Conservation (phyloP, 1,140 invertebrate genomes). For the Polypedilum pembai region DNA sequence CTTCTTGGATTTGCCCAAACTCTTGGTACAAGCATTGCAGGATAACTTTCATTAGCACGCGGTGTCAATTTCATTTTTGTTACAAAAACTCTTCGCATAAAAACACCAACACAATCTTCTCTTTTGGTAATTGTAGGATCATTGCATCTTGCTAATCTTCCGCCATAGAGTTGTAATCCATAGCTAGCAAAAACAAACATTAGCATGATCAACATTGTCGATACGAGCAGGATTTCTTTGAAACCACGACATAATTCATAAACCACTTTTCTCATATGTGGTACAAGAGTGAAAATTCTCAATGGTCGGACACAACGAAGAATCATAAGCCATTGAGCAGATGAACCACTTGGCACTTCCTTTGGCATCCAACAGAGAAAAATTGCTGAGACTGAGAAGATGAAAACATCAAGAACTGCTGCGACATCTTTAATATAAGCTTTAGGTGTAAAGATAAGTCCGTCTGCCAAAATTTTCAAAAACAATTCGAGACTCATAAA, state of each 20-base stretch:
- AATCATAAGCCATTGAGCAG: slow-evolving; percentile 92
- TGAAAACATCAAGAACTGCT: slow-evolving; percentile 93
- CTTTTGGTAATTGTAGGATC: slow-evolving; percentile 79
- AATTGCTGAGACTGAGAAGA: slow-evolving; percentile 89
- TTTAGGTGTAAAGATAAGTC: slow-evolving; percentile 97
- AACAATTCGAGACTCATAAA: slow-evolving; percentile 96
- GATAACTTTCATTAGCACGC: slow-evolving; percentile 75
- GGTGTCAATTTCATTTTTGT: slow-evolving; percentile 94
- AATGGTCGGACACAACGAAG: slow-evolving; percentile 91
- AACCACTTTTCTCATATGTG: slow-evolving; percentile 98
- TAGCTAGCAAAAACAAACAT: slow-evolving; percentile 99
- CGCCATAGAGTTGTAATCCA: slow-evolving; percentile 96
- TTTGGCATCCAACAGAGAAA: slow-evolving; percentile 96
- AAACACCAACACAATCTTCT: slow-evolving; percentile 90
- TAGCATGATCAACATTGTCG: slow-evolving; percentile 91
- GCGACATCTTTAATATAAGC: slow-evolving; percentile 96
- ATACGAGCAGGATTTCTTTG: slow-evolving; percentile 97
- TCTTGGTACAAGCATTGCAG: slow-evolving; percentile 90
- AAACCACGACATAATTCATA: slow-evolving; percentile 98
- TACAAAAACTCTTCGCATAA: slow-evolving; percentile 89
- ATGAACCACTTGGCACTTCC: slow-evolving; percentile 82
- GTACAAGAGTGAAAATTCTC: slow-evolving; percentile 94
- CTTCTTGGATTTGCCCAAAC: slow-evolving; percentile 99
- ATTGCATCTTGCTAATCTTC: slow-evolving; percentile 89
- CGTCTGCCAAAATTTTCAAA: slow-evolving; percentile 94